Evolutionary conservation across 2,113 vertebrate genomes (phyloP), one percentile per base, ranked within the genome.

Genomic region (Archocentrus centrarchus): DNA sequence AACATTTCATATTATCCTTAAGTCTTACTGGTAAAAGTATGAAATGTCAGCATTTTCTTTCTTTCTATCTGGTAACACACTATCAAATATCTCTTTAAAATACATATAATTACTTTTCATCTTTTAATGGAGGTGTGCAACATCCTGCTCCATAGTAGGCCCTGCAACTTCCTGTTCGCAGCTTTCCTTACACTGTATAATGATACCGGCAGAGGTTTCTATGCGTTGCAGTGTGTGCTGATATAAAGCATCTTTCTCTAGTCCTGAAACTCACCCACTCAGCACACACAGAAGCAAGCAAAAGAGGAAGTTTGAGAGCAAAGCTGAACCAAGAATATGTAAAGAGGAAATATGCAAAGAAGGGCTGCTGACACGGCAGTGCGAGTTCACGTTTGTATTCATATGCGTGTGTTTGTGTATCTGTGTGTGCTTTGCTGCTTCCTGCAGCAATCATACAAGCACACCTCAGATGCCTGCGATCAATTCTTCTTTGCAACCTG

Each of bases 271-370:
- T 32, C 61, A 84, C 37, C 41, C 50, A 76, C 58, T 80, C 39
- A 80, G 39, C 22, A 30, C n/a, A 64, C 66, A 14, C 35, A 55
- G n/a, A 59, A 1, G 30, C 24, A 24, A 27, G 7, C 57, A 84
- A 78, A 89, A 62, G 70, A 83, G 77, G 82, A 89, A 89, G 81
- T 27, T 50, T 37, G 13, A 64, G n/a, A 53, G 55, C 27, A n/a
- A 41, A 64, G 14, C 59, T 24, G 24, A 47, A 73, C n/a, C 58
- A 63, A 79, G 61, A 82, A 82, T 32, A 78, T 75, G 37, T 37
- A 76, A 77, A 75, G 18, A 32, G 37, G 57, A 80, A 87, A 87
- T 80, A 83, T 87, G 75, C 80, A 80, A 85, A 50, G 4, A 39
- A 59, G 77, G 37, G n/a, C 30, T 68, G 82, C 82, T 75, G 66